Evolutionary conservation across 2,113 vertebrate species (phyloP), one percentile per base, ranked within the genome.

Genomic region (Plectropomus leopardus): DNA sequence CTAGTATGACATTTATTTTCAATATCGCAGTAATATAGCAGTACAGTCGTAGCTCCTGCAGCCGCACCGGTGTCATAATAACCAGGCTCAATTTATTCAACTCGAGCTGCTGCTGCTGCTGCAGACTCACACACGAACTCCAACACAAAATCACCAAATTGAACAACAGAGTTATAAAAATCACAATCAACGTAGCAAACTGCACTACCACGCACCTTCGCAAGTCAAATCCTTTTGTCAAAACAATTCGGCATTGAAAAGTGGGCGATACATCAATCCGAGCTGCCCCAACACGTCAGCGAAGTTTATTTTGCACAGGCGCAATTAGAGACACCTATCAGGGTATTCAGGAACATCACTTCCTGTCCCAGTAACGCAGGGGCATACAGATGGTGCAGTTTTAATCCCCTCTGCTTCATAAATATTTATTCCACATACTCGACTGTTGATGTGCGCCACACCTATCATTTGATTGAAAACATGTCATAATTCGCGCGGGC

Each of bases 251-350:
- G 82, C 76, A 3, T 60, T 0, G 64, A 72, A 61, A 77, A 7
- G 1, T 0, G 24, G n/a, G 23, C 34, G 19, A 54, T 13, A 34
- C 21, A 48, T 59, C 15, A 21, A 55, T 19, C 26, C 10, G 14
- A 2, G 17, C 7, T 10, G 69, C 26, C n/a, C 60, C 51, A 15
- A 76, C 80, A 77, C 73, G 78, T 80, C 77, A 88, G 84, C 74
- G 40, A 34, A 57, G 7, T 80, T 72, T 5, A 72, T 93, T 95
- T 81, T 83, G 77, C 54, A 85, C 94, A 94, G 93, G 94, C 93
- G 88, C 80, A 75, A 70, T 80, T 32, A 10, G 15, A 75, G 91
- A 40, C 92, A 91, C 81, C 90, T 92, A 85, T 79, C 14, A 26
- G 67, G 16, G 86, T 80, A 44, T 92, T 92, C 79, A 71, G 65